Conservation (phyloP, 1,140 invertebrate species). For the Diorhabda sublineata region DNA sequence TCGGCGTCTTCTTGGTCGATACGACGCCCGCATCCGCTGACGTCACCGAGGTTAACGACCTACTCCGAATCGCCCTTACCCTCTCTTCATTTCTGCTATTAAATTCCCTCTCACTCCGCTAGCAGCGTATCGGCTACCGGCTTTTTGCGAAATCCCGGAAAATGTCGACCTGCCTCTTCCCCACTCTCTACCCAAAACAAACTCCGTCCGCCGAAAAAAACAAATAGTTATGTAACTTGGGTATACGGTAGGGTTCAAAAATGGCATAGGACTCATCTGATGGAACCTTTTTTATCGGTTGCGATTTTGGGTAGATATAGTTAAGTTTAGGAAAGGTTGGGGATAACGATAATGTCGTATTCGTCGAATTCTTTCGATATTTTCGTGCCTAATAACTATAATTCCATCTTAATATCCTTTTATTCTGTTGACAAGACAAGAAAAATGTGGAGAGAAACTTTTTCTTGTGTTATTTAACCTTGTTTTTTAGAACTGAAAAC, state of each 20-base stretch:
- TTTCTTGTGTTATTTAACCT: too few species aligned
- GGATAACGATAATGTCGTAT: not conserved
- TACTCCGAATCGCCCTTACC: conserved; percentile 6
- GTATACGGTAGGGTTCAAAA: conserved; percentile 18
- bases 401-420: too few species aligned
- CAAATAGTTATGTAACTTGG: conserved; percentile 4
- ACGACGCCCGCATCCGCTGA: conserved; percentile 21
- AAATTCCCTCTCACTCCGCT: not conserved
- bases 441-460: too few species aligned
- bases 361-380: not conserved
- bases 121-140: conserved; percentile 17
- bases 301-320: not conserved
- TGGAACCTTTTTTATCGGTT: conserved; percentile 5
- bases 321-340: not conserved
- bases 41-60: conserved; percentile 25
- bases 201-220: not conserved
- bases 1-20: conserved; percentile 19
- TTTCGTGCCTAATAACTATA: too few species aligned
- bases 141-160: conserved; percentile 1
- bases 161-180: not conserved
- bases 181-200: not conserved
- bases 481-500: too few species aligned
- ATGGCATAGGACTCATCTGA: conserved; percentile 6
- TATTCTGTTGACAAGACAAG: too few species aligned
- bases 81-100: conserved; percentile 12